Conservation (phyloP, 1,140 invertebrate genomes). For the Aphidius ervi region DNA sequence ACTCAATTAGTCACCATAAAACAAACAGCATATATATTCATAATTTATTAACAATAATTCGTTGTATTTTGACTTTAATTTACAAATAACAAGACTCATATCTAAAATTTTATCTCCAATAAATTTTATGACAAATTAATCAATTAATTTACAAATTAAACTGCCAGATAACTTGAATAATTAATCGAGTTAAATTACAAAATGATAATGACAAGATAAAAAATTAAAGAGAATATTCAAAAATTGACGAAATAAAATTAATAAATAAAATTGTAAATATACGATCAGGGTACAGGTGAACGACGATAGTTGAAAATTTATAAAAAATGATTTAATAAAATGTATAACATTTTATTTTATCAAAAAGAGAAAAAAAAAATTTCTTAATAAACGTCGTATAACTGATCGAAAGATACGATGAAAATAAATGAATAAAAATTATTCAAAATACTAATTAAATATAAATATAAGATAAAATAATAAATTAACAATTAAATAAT, state of each 20-base stretch:
- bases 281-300: slow-evolving; percentile 44
- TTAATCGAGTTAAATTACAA: background rate
- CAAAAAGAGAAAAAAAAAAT: background rate
- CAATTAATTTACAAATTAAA: too few relatives aligned
- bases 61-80: too few relatives aligned
- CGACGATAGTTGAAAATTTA: slow-evolving; percentile 18
- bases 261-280: slow-evolving; percentile 35
- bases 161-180: too few relatives aligned
- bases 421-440: slow-evolving; percentile 15
- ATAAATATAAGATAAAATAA: too few relatives aligned
- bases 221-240: background rate
- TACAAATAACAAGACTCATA: too few relatives aligned
- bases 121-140: too few relatives aligned
- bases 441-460: background rate
- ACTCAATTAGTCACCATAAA: too few relatives aligned
- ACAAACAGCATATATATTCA: too few relatives aligned
- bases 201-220: slow-evolving; percentile 3
- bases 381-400: slow-evolving; percentile 16
- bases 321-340: slow-evolving; percentile 8
- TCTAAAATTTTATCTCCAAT: too few relatives aligned
- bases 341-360: slow-evolving; percentile 12
- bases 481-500: background rate
- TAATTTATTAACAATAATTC: too few relatives aligned
- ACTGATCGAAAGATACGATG: slow-evolving; percentile 21
- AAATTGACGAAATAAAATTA: slow-evolving; percentile 3